Evolutionary conservation across 2,797 vertebrate genomes (phyloP), one percentile per base, ranked within the genome.

Genomic region (Chelon labrosus): DNA sequence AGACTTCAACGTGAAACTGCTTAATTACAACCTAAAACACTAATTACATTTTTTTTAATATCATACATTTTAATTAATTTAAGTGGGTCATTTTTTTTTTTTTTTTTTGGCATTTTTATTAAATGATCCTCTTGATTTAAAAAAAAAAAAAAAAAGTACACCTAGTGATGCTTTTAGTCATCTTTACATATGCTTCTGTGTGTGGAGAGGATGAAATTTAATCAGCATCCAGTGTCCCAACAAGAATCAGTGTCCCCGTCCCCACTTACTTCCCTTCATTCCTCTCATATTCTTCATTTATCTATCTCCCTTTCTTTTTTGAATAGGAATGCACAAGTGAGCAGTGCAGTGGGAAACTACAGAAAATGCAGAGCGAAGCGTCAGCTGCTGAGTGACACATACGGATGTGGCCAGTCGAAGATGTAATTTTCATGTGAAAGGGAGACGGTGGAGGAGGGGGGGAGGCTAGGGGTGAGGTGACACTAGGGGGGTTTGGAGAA

Each of bases 351-450:
- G 72, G 53, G 54, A 55, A 64, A 67, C 76, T 77, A 88, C 88
- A 92, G 83, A 93, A 93, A 92, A 72, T 7, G 5, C 82, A 69
- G 72, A 86, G 75, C 78, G 88, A 75, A 81, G 92, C 84, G 79
- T 93, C 86, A 92, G 88, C 94, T 79, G 85, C 93, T 88, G 93
- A 94, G 90, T 94, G 95, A 95, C 94, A 95, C 82, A 82, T 85
- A 89, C 87, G 91, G 92, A 95, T 92, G 89, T 86, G 91, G 51
- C 4, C 85, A 94, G 94, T 94, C 94, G 94, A 91, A 95, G 92
- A 95, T 93, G 92, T 94, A 90, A 95, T 93, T 93, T 91, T 94
- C 89, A 89, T 85, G 79, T 82, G 83, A 68, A n/a, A 54, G 19
- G 44, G 38, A 46, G 70, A 53, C 7, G 8, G 44, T 2, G 10